phyloP scores from a whole-genome alignment of 2,888 invertebrate genomes.

The Acronicta psi region DNA sequence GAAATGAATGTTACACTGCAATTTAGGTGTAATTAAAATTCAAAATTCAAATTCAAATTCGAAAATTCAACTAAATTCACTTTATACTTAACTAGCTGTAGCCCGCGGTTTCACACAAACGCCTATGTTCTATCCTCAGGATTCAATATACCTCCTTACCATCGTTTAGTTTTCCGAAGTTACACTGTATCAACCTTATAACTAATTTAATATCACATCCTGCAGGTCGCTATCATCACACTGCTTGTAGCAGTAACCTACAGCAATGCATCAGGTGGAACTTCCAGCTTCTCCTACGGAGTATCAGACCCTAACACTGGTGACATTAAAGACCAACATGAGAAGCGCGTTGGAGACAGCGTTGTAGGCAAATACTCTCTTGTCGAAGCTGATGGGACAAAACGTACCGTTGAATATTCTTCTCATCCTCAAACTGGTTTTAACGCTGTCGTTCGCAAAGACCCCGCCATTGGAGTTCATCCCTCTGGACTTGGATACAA shows the following conservation, averaged over 20 bases:
- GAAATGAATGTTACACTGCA: too few species aligned
- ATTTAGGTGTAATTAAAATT: too few species aligned
- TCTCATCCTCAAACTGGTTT: constrained; percentile 75
- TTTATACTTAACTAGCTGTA: too few species aligned
- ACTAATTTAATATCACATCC: background rate
- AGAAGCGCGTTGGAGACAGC: constrained; percentile 89
- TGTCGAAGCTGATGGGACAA: constrained; percentile 89
- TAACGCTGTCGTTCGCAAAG: constrained; percentile 75
- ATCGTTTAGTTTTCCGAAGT: too few species aligned
- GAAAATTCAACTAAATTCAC: too few species aligned
- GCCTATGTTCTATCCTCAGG: too few species aligned
- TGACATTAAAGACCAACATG: constrained; percentile 84
- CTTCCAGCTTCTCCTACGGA: constrained; percentile 76
- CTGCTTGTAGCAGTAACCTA: constrained; percentile 68
- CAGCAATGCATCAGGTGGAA: constrained; percentile 65
- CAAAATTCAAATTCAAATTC: too few species aligned
- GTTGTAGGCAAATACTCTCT: constrained; percentile 85
- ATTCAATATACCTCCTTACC: too few species aligned
- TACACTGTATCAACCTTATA: too few species aligned
- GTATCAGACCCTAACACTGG: constrained; percentile 78
- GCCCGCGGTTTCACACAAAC: too few species aligned
- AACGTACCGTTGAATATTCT: constrained; percentile 88
- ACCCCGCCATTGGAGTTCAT: constrained; percentile 64
- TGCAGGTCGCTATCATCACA: constrained; percentile 71
- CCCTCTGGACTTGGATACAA: constrained; percentile 74